Evolutionary conservation across 2,113 vertebrate genomes (phyloP).

Genomic region (Megaceryle torquata): DNA sequence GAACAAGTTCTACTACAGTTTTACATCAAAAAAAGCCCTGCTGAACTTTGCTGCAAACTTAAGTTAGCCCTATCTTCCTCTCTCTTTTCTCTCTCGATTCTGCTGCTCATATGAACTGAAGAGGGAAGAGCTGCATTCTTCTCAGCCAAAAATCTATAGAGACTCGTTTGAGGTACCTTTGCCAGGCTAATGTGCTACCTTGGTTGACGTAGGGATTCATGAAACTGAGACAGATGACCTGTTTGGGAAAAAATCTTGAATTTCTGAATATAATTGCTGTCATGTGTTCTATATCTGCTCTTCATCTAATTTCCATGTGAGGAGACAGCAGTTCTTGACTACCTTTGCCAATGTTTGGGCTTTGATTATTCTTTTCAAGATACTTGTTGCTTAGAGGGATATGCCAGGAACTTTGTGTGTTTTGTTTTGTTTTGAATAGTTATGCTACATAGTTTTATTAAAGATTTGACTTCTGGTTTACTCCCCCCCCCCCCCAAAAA

Average conservation of each 20-base stretch:
- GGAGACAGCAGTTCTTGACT: background rate
- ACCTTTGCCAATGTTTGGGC: background rate
- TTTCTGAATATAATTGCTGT: background rate
- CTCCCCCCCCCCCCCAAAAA: background rate
- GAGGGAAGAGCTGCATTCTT: background rate
- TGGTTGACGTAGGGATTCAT: background rate
- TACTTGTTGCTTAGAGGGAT: background rate
- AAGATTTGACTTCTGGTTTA: background rate
- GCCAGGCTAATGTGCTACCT: background rate
- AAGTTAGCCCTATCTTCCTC: background rate
- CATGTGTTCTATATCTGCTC: background rate
- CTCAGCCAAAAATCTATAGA: background rate
- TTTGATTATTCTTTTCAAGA: background rate
- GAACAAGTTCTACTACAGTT: background rate
- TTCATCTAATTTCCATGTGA: background rate
- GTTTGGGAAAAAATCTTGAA: background rate
- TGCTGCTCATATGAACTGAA: accelerated
- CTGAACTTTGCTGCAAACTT: background rate
- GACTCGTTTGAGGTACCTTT: background rate
- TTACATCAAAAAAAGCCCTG: background rate
- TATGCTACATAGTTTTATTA: background rate
- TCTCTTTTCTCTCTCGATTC: background rate
- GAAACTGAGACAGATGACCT: background rate
- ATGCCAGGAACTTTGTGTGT: background rate
- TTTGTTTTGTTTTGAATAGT: background rate